Evolutionary conservation across 92 coral and sea anemone species (phyloP).

Genomic region (Zoanthus solanderi): DNA sequence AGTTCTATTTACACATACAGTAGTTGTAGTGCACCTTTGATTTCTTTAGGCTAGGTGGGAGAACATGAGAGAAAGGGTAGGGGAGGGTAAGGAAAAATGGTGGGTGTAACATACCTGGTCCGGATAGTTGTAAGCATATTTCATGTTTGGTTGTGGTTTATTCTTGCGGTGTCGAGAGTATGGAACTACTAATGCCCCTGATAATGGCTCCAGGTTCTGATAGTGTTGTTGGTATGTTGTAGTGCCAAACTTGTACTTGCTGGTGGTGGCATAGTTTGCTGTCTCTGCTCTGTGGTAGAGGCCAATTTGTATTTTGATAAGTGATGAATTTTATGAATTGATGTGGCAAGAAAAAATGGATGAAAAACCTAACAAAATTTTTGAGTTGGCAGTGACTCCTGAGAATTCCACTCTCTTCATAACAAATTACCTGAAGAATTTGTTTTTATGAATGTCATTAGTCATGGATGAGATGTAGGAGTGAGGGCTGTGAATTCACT

Average conservation of each 20-base stretch:
- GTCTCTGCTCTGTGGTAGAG: constrained; percentile 66
- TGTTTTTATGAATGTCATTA: no score
- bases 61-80: neutral
- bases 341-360: neutral
- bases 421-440: no score
- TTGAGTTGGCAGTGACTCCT: no score
- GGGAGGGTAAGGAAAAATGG: neutral
- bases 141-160: constrained; percentile 91
- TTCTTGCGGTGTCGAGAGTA: constrained; percentile 91
- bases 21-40: no score
- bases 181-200: constrained; percentile 87
- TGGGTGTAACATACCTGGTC: constrained; percentile 74
- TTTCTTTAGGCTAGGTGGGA: no score
- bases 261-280: constrained; percentile 84
- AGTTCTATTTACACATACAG: no score
- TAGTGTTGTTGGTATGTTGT: constrained; percentile 92
- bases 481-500: no score
- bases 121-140: constrained; percentile 84
- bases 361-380: no score
- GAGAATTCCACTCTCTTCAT: no score
- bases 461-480: no score
- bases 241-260: constrained; percentile 76
- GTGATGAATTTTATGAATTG: neutral
- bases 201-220: constrained; percentile 75
- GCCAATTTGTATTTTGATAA: neutral